These are phyloP conservation scores for Phocides pigmalion DNA, from an alignment of 1,140 invertebrate genomes.

Conservation along the genomic window DNA sequence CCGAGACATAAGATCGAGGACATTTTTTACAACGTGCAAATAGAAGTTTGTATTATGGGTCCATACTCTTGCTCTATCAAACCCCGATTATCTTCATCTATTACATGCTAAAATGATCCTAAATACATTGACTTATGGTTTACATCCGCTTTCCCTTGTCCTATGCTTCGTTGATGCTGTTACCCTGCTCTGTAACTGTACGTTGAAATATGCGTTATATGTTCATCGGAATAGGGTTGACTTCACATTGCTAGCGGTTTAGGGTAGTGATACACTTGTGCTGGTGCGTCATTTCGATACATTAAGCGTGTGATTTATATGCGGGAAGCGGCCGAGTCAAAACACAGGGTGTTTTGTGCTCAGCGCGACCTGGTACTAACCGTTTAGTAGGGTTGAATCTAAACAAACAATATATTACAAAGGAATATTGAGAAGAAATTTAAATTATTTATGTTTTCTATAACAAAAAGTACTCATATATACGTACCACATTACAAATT, in stretches of 20 bases:
- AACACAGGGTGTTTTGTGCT: conserved; percentile 58
- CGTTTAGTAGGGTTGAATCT: conserved; percentile 48
- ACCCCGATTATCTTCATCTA: conserved; percentile 42
- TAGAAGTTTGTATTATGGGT: conserved; percentile 30
- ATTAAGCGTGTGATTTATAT: conserved; percentile 81
- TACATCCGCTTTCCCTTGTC: conserved; percentile 7
- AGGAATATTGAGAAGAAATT: too few relatives aligned
- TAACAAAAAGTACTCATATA: too few relatives aligned
- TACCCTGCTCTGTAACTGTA: neutral
- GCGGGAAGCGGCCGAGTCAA: conserved; percentile 74
- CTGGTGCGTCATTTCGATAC: conserved; percentile 73
- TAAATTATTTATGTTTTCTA: too few relatives aligned
- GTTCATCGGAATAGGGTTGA: conserved; percentile 18
- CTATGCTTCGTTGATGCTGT: conserved; percentile 7
- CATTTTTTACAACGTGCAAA: conserved; percentile 25
- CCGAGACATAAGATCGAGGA: neutral
- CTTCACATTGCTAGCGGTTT: conserved; percentile 27
- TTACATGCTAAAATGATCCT: conserved; percentile 34
- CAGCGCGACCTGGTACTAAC: conserved; percentile 25
- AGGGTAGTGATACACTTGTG: conserved; percentile 52
- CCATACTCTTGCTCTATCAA: conserved; percentile 42
- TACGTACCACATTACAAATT: too few relatives aligned
- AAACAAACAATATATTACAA: neutral
- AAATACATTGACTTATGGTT: conserved; percentile 2
- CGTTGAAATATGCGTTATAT: conserved; percentile 26